Base-by-base conservation (phyloP, 2,888 invertebrate genomes). In the Acrobasis suavella region DNA sequence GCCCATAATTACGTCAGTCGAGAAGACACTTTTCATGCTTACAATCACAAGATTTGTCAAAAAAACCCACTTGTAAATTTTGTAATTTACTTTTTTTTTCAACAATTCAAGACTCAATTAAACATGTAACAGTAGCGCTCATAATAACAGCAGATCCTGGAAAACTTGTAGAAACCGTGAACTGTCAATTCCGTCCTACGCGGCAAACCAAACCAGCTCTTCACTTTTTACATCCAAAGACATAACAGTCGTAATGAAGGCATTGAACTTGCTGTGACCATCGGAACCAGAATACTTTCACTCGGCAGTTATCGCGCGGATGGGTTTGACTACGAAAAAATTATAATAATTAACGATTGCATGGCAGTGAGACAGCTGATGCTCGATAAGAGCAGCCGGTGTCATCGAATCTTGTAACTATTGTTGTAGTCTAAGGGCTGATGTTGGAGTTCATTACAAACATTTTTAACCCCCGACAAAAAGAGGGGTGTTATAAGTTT, bases 241-340 rank as follows among this genome's bases (percentile, higher is more conserved):
- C 63, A 85, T 86, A 88, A 86, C 82, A 83, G 81, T 81, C 86
- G 86, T 89, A 89, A 91, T 87, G 83, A 83, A 91, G 88, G 82
- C 91, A 92, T 89, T 92, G 91, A 91, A 91, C 91, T 91, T 91
- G 89, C 81, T 72, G 79, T 86, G 85, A 87, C 86, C 85, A 87
- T 75, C 72, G 70, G 74, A 86, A 86, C 85, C 82, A 87, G 86
- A 86, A 88, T 87, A 91, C 92, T 91, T 91, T 92, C 91, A 88
- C 92, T 89, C 74, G 67, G 71, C 77, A 77, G 83, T 85, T 85
- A 81, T 81, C 76, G 73, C 76, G 79, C 75, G 74, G 80, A 79
- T 85, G 84, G 81, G 77, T 86, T 85, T 83, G 84, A 78, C 81
- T 85, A 86, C 71, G 78, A 85, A 87, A n/a, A 68, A 88, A 90